A percentile compares a stretch with the other conserved stretches of the same genome.
Conservation (phyloP, 2,888 invertebrate genomes). For the Drosophila lacicola region DNA sequence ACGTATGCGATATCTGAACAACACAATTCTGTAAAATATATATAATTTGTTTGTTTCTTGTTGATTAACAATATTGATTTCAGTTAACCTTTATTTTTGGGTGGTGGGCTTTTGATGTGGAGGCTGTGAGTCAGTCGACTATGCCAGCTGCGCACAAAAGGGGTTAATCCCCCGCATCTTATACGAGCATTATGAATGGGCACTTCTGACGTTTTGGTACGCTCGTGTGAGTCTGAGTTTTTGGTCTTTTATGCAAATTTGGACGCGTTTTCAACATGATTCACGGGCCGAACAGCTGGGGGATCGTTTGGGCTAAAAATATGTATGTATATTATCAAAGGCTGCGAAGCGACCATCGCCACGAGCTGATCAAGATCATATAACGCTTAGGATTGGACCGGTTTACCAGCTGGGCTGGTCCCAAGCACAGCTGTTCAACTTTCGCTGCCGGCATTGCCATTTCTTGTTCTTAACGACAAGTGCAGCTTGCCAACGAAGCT, state of each 20-base stretch:
- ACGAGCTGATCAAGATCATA: conserved; percentile 43
- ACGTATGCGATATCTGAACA: conserved; percentile 12
- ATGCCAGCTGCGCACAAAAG: conserved; percentile 22
- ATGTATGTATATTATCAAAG: conserved; percentile 23
- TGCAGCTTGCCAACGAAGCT: conserved; percentile 55
- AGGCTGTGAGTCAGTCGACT: conserved; percentile 29
- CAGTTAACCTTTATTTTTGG: conserved; percentile 3
- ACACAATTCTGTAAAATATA: conserved; percentile 21
- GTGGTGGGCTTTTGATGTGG: conserved; percentile 4
- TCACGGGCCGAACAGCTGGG: conserved; percentile 38
- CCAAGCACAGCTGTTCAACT: conserved; percentile 68
- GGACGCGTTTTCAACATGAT: conserved; percentile 19
- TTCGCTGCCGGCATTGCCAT: conserved; percentile 68
- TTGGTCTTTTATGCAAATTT: conserved; percentile 49
- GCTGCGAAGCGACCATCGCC: conserved; percentile 5
- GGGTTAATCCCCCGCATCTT: conserved; percentile 28
- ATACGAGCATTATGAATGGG: not conserved
- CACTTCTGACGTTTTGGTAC: not conserved
- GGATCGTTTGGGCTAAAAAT: conserved; percentile 47
- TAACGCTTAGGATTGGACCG: conserved; percentile 51
- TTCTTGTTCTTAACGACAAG: conserved; percentile 51
- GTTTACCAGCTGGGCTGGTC: conserved; percentile 66
- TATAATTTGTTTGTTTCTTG: too few species aligned
- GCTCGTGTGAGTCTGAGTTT: not conserved
- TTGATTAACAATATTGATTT: not conserved